Conservation (phyloP, 2,888 invertebrate species). For the Saturnia japonica region DNA sequence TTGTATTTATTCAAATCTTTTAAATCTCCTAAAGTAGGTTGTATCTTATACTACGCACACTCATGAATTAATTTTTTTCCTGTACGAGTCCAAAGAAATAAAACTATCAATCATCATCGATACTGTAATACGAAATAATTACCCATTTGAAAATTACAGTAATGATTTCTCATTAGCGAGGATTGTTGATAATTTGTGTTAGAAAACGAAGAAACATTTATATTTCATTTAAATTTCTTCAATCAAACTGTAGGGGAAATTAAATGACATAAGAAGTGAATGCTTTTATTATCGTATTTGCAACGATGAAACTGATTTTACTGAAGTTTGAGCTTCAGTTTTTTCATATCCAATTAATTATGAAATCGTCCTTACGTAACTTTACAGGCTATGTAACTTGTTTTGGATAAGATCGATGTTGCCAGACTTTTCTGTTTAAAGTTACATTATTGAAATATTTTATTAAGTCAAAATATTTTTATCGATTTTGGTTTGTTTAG, state of each 20-base stretch:
- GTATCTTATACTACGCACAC: too few relatives aligned
- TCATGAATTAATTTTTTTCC: too few relatives aligned
- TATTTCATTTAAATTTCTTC: too few relatives aligned
- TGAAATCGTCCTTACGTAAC: constrained; percentile 8
- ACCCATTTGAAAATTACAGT: neutral
- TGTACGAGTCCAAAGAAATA: too few relatives aligned
- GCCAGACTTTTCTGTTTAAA: neutral
- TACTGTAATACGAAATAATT: too few relatives aligned
- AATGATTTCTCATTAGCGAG: neutral
- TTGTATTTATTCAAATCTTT: too few relatives aligned
- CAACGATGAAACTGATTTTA: neutral
- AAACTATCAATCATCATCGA: too few relatives aligned
- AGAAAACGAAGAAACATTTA: too few relatives aligned
- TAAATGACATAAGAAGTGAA: constrained; percentile 4
- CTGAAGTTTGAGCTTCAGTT: constrained; percentile 8
- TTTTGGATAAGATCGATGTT: constrained; percentile 2
- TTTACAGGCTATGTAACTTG: neutral
- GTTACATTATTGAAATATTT: neutral
- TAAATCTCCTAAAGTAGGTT: too few relatives aligned
- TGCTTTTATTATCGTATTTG: neutral
- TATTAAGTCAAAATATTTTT: neutral
- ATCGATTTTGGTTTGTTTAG: neutral
- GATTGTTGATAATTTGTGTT: too few relatives aligned
- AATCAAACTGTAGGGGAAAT: neutral
- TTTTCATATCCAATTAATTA: constrained; percentile 13